phyloP scores from a whole-genome alignment of 1,140 invertebrate genomes.

The Muscidifurax raptorellus region DNA sequence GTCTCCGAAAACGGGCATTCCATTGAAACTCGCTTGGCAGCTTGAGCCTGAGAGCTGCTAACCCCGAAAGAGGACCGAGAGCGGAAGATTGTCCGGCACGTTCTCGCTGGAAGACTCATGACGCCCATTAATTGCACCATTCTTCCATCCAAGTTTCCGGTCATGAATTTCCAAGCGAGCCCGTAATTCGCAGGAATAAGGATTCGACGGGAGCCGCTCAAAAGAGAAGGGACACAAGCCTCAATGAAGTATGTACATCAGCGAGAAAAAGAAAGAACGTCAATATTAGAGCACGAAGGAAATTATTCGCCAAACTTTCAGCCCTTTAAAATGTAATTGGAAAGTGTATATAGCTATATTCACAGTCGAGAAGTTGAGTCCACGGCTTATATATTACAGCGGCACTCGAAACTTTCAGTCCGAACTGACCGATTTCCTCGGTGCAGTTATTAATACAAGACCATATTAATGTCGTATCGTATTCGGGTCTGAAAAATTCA shows the following conservation, averaged over 20 bases:
- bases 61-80: constrained; percentile 17
- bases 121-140: constrained; percentile 65
- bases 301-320: constrained; percentile 52
- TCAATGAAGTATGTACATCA: neutral
- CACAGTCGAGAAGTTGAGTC: neutral
- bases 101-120: constrained; percentile 57
- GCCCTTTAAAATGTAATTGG: constrained; percentile 49
- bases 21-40: constrained; percentile 59
- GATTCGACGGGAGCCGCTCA: constrained; percentile 40
- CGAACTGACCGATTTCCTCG: too few relatives aligned
- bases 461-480: too few relatives aligned
- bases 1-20: constrained; percentile 63
- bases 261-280: neutral
- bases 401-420: neutral
- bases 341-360: neutral
- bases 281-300: neutral
- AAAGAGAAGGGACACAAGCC: neutral
- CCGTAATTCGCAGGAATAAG: constrained; percentile 53
- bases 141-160: constrained; percentile 58
- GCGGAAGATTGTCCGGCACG: constrained; percentile 56
- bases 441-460: too few relatives aligned
- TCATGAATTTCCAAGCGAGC: constrained; percentile 62
- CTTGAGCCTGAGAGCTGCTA: constrained; percentile 9
- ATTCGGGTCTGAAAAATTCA: too few relatives aligned
- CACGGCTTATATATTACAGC: neutral